Evolutionary conservation across 2,888 invertebrate species (phyloP).

Genomic region (Alloplasta piceator): DNA sequence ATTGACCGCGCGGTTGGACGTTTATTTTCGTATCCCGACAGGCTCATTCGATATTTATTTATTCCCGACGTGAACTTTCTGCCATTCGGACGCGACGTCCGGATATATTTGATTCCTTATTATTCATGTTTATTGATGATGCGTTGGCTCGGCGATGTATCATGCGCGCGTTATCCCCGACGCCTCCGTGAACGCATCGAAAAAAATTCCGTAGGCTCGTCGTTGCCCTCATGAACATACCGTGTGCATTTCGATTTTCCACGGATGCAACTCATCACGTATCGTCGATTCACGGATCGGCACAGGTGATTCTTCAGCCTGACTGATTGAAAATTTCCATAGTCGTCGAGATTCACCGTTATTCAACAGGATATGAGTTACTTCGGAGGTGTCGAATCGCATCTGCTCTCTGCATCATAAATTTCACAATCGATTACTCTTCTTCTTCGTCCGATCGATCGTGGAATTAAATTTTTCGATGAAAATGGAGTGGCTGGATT

Average conservation of each 20-base stretch:
- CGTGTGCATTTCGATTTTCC: background rate
- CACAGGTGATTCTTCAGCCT: no score
- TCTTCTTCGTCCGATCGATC: no score
- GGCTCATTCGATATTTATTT: slow-evolving; percentile 41
- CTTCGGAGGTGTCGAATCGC: no score
- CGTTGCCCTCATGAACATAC: slow-evolving; percentile 53
- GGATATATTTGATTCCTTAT: slow-evolving; percentile 24
- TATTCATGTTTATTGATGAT: slow-evolving; percentile 15
- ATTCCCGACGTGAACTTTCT: slow-evolving; percentile 41
- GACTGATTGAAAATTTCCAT: no score
- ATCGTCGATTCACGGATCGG: background rate
- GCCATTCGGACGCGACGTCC: slow-evolving; percentile 37
- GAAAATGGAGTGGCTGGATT: background rate
- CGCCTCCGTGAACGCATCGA: slow-evolving; percentile 23
- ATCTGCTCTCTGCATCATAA: no score
- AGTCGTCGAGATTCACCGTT: no score
- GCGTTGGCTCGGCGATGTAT: slow-evolving; percentile 10
- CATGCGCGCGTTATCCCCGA: slow-evolving; percentile 50
- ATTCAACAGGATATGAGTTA: no score
- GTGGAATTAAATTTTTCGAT: background rate
- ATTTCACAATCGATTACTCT: no score
- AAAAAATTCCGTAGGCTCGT: slow-evolving; percentile 34
- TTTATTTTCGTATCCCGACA: slow-evolving; percentile 23
- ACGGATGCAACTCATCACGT: background rate
- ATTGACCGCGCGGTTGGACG: slow-evolving; percentile 18